Percentiles rank a stretch among this genome's conserved stretches.
Conservation (phyloP, 1,140 invertebrate species). For the Rhizoglyphus robini region DNA sequence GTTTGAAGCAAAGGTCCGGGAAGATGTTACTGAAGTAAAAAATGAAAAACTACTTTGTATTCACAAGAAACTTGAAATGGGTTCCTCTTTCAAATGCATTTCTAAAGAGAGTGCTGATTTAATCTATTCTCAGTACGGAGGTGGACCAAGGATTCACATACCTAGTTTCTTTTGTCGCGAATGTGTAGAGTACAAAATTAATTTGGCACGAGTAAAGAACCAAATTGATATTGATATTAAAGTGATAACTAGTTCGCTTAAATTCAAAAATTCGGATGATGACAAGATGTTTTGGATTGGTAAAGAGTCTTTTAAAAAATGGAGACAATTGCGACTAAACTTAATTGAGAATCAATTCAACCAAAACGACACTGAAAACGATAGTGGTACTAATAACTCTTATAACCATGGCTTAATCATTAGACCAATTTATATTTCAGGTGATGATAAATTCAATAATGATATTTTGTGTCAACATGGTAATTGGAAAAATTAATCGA, state of each 20-base stretch:
- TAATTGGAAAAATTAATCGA: no score
- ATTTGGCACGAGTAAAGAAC: constrained; percentile 30
- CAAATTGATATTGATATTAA: constrained; percentile 34
- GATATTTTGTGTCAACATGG: constrained; percentile 44
- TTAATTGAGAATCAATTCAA: constrained; percentile 23
- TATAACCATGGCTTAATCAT: no score
- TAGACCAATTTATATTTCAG: not conserved
- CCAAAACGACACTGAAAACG: constrained; percentile 31
- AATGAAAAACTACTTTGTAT: constrained; percentile 22
- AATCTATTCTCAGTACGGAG: constrained; percentile 38
- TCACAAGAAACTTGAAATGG: constrained; percentile 18
- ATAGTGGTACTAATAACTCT: no score
- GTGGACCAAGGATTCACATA: constrained; percentile 34
- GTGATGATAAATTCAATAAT: constrained; percentile 39
- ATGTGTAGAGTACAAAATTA: constrained; percentile 41
- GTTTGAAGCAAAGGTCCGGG: constrained; percentile 28
- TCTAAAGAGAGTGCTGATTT: constrained; percentile 30
- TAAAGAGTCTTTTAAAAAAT: constrained; percentile 35
- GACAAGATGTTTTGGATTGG: constrained; percentile 33
- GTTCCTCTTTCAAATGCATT: constrained; percentile 6
- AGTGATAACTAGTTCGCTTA: constrained; percentile 29
- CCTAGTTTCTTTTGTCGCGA: constrained; percentile 35
- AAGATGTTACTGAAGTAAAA: constrained; percentile 27
- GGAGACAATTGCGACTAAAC: constrained; percentile 30
- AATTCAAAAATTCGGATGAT: constrained; percentile 22